Base-by-base conservation (phyloP, 2,888 invertebrate species). In the Fragum fragum region DNA sequence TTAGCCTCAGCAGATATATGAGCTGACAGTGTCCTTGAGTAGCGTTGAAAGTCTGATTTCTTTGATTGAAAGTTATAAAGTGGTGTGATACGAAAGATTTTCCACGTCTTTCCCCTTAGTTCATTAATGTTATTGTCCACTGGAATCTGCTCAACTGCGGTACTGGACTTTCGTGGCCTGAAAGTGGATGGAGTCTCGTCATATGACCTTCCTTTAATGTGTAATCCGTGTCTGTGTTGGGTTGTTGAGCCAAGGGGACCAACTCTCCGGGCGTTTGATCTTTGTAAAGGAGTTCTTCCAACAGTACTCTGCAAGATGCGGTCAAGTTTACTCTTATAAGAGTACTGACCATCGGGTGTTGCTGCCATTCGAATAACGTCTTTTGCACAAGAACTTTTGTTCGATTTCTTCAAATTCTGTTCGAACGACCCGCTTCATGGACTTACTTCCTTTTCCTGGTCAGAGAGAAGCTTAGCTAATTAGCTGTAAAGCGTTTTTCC, bases 71-170 rank as follows among this genome's bases (percentile, higher is more conserved):
- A 91, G 61, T 89, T 90, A 81, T 89, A 90, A 57, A 92, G 81
- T 7, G 92, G 91, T 18, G 92, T 90, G 57, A 91, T 73, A 53
- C 89, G 86, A 73, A 87, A 90, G 39, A 90, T 74, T 57, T 82
- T 85, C 91, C 91, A 92, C 55, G 90, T 89, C 71, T 91, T 91
- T 32, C 86, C 85, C 26, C 85, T 81, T 63, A 92, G 59, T 57
- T 87, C 91, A 88, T 84, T 55, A 7, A 53, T n/a, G 28, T 63
- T 63, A 7, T 66, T 21, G 16, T 66, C 42, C 16, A 21, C 11
- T 66, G 16, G n/a, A 23, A 42, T 16, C 16, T n/a, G n/a, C 42
- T 66, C 42, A 3, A 7, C 6, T 39, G 23, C 21, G 1, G 26
- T 9, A 1, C 21, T 39, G 9, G 42, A 42, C n/a, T 21, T n/a